Percentiles rank a stretch among this genome's conserved stretches.
These are phyloP conservation scores for Gnathonemus longibarbis DNA, from an alignment of 2,113 vertebrate species.

Conservation along the genomic window DNA sequence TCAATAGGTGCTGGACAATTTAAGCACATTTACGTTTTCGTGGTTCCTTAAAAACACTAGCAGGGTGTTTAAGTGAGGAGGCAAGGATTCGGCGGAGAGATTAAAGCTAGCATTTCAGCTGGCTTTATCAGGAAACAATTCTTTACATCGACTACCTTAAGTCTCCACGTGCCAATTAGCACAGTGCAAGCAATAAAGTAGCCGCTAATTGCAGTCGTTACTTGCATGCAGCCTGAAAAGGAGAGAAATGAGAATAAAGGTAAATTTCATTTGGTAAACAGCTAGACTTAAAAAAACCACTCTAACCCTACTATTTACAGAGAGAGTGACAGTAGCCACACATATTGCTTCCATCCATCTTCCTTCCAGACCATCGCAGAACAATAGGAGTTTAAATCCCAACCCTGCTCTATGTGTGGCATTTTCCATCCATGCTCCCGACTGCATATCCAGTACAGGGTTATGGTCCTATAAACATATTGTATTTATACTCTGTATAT, in stretches of 20 bases:
- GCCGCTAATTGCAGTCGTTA: not conserved
- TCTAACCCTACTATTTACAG: not conserved
- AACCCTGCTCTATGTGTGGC: not conserved
- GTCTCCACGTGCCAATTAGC: not conserved
- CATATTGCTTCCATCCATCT: not conserved
- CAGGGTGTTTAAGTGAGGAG: not conserved
- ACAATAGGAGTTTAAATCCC: not conserved
- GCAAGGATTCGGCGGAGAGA: not conserved
- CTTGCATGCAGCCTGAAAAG: not conserved
- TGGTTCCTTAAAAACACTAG: not conserved
- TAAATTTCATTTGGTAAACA: not conserved
- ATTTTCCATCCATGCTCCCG: not conserved
- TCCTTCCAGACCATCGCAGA: not conserved
- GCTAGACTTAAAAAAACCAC: not conserved
- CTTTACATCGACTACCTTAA: not conserved
- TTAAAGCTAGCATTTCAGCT: not conserved
- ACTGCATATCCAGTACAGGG: not conserved
- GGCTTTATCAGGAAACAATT: constrained; percentile 9
- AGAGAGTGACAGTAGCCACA: not conserved
- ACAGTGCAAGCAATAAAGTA: not conserved
- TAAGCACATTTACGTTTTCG: too few relatives aligned
- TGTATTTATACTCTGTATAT: not conserved
- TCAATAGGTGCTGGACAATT: not conserved
- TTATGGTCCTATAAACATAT: not conserved
- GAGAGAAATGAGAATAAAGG: not conserved